Conservation (phyloP, 1,140 invertebrate species). For the Drosophila insularis region DNA sequence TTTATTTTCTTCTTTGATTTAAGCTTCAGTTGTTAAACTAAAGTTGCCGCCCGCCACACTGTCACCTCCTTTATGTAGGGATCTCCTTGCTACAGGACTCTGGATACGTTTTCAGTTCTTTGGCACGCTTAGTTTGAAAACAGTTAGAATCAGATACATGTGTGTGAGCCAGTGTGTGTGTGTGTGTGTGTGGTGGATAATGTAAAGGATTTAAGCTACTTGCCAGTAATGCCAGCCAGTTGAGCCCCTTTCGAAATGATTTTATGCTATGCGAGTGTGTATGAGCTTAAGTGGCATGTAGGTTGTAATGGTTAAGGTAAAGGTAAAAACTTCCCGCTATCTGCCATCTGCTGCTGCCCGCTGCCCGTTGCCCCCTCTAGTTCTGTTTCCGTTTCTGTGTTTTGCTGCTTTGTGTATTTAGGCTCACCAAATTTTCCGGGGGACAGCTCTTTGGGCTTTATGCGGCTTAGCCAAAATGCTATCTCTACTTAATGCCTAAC, state of each 20-base stretch:
- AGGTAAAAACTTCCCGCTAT: constrained; percentile 21
- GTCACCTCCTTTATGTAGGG: neutral
- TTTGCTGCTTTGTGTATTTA: constrained; percentile 20
- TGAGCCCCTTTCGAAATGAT: constrained; percentile 37
- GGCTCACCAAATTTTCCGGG: constrained; percentile 26
- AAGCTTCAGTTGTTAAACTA: constrained; percentile 20
- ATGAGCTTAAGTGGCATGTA: constrained; percentile 45
- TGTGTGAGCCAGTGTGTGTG: neutral
- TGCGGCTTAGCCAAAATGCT: constrained; percentile 46
- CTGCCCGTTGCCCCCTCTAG: constrained; percentile 25
- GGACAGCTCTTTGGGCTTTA: constrained; percentile 42
- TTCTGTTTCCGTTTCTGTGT: constrained; percentile 28
- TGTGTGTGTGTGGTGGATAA: constrained; percentile 46
- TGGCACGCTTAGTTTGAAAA: constrained; percentile 43
- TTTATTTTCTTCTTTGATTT: neutral
- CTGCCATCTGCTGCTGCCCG: no score
- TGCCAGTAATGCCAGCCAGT: constrained; percentile 53
- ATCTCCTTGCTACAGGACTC: neutral
- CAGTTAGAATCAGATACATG: constrained; percentile 34
- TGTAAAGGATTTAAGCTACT: constrained; percentile 71
- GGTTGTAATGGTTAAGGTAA: constrained; percentile 21
- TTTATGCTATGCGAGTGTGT: constrained; percentile 8
- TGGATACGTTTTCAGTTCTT: constrained; percentile 19
- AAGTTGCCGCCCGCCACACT: neutral
- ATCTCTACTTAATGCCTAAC: constrained; percentile 7